A percentile compares a stretch with the other conserved stretches of the same genome.
phyloP scores from a whole-genome alignment of 30 jellyfish, hydroid and myxozoan genomes.

The Aurelia coerulea region DNA sequence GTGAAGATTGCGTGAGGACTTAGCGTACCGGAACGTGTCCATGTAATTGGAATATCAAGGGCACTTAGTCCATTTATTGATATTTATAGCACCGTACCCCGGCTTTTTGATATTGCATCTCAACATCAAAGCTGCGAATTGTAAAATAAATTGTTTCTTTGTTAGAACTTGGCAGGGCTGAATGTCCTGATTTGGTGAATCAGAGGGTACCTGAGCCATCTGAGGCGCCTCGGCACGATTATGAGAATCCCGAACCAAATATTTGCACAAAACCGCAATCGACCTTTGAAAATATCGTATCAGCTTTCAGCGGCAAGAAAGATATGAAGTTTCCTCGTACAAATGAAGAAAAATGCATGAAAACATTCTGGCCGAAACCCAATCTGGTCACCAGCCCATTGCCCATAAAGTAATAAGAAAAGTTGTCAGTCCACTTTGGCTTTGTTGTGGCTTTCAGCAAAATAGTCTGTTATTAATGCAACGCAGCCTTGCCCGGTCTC shows the following conservation, averaged over 20 bases:
- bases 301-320: slow-evolving; percentile 38
- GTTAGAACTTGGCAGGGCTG: too few relatives aligned
- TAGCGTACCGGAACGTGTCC: background rate
- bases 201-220: slow-evolving; percentile 37
- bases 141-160: too few relatives aligned
- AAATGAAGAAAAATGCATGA: background rate
- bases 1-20: slow-evolving; percentile 1
- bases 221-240: slow-evolving; percentile 45
- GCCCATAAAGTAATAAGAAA: slow-evolving; percentile 2
- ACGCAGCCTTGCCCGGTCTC: slow-evolving; percentile 52
- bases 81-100: too few relatives aligned
- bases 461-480: slow-evolving; percentile 45
- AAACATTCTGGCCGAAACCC: background rate
- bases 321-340: background rate
- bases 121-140: too few relatives aligned
- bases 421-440: slow-evolving; percentile 2
- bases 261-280: slow-evolving; percentile 62
- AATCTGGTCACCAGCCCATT: slow-evolving; percentile 38
- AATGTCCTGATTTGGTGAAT: too few relatives aligned
- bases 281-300: slow-evolving; percentile 53
- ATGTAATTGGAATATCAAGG: background rate
- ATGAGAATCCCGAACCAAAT: slow-evolving; percentile 35
- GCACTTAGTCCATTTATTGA: background rate
- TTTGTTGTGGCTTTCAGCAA: slow-evolving; percentile 46
- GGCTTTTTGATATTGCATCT: too few relatives aligned